Percentiles rank a stretch among this genome's conserved stretches.
Evolutionary conservation across 2,113 vertebrate species (phyloP).

Genomic region (Chaetura pelagica): DNA sequence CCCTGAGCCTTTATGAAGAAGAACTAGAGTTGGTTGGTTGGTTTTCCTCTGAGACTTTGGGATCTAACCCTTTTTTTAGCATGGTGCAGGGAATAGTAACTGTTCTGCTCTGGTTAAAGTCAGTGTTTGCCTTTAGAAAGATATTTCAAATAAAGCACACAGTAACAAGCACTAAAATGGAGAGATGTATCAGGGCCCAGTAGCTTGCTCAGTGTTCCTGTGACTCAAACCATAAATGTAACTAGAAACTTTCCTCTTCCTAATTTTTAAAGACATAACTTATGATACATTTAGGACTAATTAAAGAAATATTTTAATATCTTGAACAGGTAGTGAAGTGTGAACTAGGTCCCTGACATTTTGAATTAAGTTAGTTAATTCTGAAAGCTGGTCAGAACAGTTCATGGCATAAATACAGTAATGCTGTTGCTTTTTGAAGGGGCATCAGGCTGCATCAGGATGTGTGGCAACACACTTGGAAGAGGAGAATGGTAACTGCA

Average conservation of each 20-base stretch:
- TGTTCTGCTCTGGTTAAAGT: neutral
- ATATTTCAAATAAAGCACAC: neutral
- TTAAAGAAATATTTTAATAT: neutral
- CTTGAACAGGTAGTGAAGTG: neutral
- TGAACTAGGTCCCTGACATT: neutral
- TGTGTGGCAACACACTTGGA: neutral
- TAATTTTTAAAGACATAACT: neutral
- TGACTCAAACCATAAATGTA: neutral
- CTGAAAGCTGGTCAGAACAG: neutral
- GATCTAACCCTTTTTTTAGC: neutral
- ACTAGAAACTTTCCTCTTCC: neutral
- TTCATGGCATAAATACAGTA: neutral
- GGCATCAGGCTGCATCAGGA: neutral
- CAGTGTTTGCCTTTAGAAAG: constrained; percentile 12
- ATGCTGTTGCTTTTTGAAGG: neutral
- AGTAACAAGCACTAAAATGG: neutral
- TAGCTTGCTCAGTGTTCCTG: neutral
- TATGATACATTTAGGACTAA: neutral
- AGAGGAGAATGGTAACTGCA: neutral
- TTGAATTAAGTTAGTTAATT: neutral
- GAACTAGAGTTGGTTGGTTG: neutral
- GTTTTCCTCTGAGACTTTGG: neutral
- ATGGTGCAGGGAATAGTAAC: neutral
- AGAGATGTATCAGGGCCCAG: neutral
- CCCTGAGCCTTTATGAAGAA: neutral